A percentile compares a stretch with the other conserved stretches of the same genome.
Conservation (phyloP, 2,113 vertebrate genomes). For the Donacobius atricapilla region DNA sequence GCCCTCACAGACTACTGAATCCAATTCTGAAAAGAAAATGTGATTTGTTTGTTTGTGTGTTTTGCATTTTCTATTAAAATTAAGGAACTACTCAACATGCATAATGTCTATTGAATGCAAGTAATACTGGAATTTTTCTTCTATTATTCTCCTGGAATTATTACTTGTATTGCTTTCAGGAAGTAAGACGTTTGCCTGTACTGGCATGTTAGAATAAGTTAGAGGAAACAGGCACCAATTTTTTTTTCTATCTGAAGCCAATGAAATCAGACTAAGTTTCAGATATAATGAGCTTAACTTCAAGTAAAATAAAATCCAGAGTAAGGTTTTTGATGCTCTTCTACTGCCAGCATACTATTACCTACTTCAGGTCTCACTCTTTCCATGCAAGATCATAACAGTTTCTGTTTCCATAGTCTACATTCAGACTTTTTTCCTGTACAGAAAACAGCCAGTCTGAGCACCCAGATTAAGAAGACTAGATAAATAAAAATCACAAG, state of each 20-base stretch:
- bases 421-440: neutral
- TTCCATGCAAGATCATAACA: neutral
- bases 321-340: neutral
- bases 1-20: accelerated
- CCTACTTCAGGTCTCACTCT: neutral
- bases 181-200: neutral
- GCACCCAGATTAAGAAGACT: neutral
- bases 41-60: neutral
- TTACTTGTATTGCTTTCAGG: neutral
- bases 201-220: neutral
- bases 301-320: neutral
- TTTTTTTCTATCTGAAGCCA: neutral
- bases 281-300: neutral
- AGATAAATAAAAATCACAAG: neutral
- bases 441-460: neutral
- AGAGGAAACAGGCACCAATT: accelerated
- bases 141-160: no score
- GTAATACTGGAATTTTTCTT: neutral
- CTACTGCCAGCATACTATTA: neutral
- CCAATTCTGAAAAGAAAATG: neutral
- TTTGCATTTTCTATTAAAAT: neutral
- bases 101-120: neutral
- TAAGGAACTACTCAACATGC: neutral
- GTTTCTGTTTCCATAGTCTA: neutral
- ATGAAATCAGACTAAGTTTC: neutral